Conservation (phyloP, 2,113 vertebrate species). For the Gracilinanus agilis region DNA sequence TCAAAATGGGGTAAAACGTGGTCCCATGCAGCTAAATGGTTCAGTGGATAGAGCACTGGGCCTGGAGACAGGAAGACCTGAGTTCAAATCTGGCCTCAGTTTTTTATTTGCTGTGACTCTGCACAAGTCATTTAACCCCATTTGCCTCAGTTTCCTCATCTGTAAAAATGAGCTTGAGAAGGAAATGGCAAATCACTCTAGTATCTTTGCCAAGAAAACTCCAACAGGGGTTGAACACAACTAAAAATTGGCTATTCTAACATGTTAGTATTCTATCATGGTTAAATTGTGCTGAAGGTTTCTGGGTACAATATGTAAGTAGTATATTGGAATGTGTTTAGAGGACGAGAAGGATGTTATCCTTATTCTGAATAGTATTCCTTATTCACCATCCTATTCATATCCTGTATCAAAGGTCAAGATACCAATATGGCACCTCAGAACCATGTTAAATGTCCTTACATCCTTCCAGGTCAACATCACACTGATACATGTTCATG, state of each 20-base stretch:
- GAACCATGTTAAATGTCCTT: slow-evolving; percentile 77
- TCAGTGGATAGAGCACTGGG: too few species aligned
- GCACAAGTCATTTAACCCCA: too few species aligned
- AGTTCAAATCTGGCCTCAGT: too few species aligned
- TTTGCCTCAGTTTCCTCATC: too few species aligned
- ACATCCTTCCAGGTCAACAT: slow-evolving; percentile 78
- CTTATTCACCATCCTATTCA: slow-evolving; percentile 51
- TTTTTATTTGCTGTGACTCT: too few species aligned
- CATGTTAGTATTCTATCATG: not conserved
- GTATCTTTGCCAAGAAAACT: too few species aligned
- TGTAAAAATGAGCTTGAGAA: too few species aligned
- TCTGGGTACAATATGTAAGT: not conserved
- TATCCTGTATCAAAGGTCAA: slow-evolving; percentile 82
- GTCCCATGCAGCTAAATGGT: not conserved
- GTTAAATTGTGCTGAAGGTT: not conserved
- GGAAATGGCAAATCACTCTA: too few species aligned
- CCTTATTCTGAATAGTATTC: too few species aligned
- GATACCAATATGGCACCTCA: slow-evolving; percentile 83
- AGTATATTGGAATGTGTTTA: not conserved
- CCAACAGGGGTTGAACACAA: too few species aligned
- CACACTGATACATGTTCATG: slow-evolving; percentile 76
- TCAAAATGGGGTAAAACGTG: not conserved
- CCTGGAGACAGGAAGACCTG: too few species aligned
- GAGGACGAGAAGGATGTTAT: not conserved
- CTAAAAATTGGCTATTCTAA: too few species aligned